Percentiles rank a stretch among this genome's conserved stretches.
phyloP scores from a whole-genome alignment of 2,797 vertebrate species.

The Dipus sagitta region DNA sequence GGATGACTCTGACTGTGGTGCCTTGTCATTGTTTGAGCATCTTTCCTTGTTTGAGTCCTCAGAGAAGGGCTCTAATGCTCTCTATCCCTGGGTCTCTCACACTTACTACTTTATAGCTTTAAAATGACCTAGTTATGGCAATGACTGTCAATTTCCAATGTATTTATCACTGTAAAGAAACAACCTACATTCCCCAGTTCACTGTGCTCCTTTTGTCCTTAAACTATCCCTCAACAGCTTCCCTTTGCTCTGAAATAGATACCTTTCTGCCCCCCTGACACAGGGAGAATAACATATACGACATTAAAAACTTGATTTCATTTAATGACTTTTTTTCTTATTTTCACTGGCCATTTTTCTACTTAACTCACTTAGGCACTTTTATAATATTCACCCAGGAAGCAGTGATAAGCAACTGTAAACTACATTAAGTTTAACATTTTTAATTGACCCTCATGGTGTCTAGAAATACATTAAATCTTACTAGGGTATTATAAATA shows the following conservation, averaged over 20 bases:
- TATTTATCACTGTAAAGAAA: neutral
- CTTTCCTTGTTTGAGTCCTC: neutral
- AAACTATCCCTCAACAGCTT: neutral
- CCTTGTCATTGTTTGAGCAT: neutral
- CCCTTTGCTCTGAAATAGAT: neutral
- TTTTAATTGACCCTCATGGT: neutral
- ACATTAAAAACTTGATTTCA: neutral
- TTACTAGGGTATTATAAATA: neutral
- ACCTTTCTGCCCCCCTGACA: neutral
- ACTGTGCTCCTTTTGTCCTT: neutral
- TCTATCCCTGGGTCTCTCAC: neutral
- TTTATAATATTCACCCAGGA: neutral
- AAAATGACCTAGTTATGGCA: neutral
- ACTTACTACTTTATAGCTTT: neutral
- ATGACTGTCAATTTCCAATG: neutral
- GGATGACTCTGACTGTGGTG: neutral
- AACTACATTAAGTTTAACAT: neutral
- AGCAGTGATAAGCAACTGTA: neutral
- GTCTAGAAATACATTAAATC: neutral
- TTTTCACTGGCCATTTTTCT: conserved; percentile 34
- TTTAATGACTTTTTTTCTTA: conserved; percentile 5
- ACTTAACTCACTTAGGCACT: neutral
- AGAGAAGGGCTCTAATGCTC: neutral
- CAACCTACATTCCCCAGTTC: conserved; percentile 4
- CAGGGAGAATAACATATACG: neutral